phyloP scores from a whole-genome alignment of 2,797 vertebrate species.

The Picus viridis region DNA sequence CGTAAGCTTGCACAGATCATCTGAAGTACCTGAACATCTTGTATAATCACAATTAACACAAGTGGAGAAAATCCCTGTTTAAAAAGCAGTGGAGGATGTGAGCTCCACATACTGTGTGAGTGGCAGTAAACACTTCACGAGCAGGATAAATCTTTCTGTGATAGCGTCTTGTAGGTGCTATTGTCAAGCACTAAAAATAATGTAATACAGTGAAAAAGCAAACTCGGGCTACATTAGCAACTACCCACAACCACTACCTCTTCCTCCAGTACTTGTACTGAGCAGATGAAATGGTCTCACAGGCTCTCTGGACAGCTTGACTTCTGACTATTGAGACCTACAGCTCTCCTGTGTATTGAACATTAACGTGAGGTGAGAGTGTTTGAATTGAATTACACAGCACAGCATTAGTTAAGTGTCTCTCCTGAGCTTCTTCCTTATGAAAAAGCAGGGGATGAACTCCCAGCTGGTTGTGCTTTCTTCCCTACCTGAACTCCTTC shows the following conservation, averaged over 20 bases:
- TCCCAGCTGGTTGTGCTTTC: neutral
- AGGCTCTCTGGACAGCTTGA: neutral
- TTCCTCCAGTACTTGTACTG: neutral
- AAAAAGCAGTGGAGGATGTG: neutral
- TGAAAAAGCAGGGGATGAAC: neutral
- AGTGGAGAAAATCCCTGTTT: neutral
- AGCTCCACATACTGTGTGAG: slow-evolving; percentile 10
- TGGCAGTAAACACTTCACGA: neutral
- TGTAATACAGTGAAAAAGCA: slow-evolving; percentile 17
- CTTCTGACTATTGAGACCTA: slow-evolving; percentile 19
- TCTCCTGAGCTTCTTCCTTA: neutral
- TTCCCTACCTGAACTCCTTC: slow-evolving; percentile 86
- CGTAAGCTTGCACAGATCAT: slow-evolving; percentile 29
- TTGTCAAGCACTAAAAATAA: slow-evolving; percentile 42
- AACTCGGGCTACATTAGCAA: neutral
- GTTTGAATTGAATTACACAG: slow-evolving; percentile 36
- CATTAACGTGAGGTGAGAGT: neutral
- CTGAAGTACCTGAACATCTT: neutral
- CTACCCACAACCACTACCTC: neutral
- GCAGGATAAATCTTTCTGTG: slow-evolving; percentile 14
- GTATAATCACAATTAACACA: neutral
- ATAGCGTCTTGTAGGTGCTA: neutral
- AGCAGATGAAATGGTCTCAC: neutral
- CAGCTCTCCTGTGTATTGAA: neutral
- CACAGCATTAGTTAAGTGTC: neutral